Conservation (phyloP, 2,113 vertebrate species). For the Piprites chloris region DNA sequence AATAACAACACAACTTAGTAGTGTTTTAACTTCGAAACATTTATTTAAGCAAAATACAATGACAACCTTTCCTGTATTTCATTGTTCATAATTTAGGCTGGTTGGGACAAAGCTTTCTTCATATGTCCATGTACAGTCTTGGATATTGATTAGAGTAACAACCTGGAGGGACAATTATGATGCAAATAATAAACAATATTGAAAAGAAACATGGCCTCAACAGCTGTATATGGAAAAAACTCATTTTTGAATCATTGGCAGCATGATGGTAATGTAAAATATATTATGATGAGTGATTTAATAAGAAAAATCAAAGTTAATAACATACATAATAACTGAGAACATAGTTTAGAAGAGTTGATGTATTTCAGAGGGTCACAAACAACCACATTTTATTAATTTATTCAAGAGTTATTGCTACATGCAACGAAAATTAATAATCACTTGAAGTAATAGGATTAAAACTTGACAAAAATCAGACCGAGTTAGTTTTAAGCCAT, state of each 20-base stretch:
- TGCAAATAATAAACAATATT: not conserved
- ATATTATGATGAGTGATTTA: not conserved
- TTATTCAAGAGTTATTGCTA: not conserved
- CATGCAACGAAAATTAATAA: constrained; percentile 24
- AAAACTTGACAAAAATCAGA: constrained; percentile 42
- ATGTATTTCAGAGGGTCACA: not conserved
- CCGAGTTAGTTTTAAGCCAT: not conserved
- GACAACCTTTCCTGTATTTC: not conserved
- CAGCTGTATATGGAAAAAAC: not conserved
- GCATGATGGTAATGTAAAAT: not conserved
- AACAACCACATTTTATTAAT: constrained; percentile 8
- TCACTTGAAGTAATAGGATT: constrained; percentile 33
- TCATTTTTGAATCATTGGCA: not conserved
- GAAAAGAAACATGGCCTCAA: not conserved
- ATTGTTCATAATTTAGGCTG: not conserved
- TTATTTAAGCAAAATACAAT: not conserved
- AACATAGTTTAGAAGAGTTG: not conserved
- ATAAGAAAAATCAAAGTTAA: constrained; percentile 4
- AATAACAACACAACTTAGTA: not conserved
- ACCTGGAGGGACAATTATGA: not conserved
- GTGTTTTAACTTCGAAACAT: not conserved
- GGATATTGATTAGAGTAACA: not conserved
- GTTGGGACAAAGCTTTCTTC: not conserved
- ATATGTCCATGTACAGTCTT: not conserved
- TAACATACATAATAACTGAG: not conserved